Percentiles rank a stretch among this genome's conserved stretches.
These are phyloP conservation scores for Drosophila sechellia DNA, from an alignment of 1,140 invertebrate species.

Conservation along the genomic window DNA sequence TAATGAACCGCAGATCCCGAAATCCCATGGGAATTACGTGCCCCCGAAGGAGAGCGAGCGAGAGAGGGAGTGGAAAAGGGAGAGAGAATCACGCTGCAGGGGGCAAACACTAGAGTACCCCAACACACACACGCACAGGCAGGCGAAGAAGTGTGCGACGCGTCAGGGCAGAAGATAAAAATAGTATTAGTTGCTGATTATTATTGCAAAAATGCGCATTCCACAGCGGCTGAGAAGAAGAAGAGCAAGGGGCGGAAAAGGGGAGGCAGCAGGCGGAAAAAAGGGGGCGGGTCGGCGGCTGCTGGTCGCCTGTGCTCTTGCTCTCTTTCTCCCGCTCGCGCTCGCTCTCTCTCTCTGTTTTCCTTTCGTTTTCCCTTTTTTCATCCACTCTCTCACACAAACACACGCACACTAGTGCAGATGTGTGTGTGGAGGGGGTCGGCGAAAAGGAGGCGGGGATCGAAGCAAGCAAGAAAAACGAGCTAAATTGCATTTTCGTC, in stretches of 20 bases:
- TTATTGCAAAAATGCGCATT: constrained; percentile 84
- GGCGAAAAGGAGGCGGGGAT: constrained; percentile 31
- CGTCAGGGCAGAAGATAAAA: constrained; percentile 77
- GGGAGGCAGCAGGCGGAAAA: constrained; percentile 15
- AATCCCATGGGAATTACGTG: constrained; percentile 26
- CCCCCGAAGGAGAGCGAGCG: constrained; percentile 28
- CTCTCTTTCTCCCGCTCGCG: constrained; percentile 19
- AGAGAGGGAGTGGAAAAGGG: constrained; percentile 8
- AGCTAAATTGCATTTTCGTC: constrained; percentile 82
- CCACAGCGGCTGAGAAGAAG: constrained; percentile 41
- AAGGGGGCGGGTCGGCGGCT: constrained; percentile 43
- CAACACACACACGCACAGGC: constrained; percentile 14
- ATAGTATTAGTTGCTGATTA: constrained; percentile 84
- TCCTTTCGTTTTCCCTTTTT: constrained; percentile 83
- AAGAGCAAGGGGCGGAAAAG: neutral
- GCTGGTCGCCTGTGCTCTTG: constrained; percentile 42
- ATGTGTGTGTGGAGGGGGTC: constrained; percentile 37
- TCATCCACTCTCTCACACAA: constrained; percentile 49
- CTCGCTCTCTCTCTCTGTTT: constrained; percentile 66
- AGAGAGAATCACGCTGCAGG: constrained; percentile 45
- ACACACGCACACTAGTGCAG: constrained; percentile 17
- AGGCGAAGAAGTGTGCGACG: constrained; percentile 35
- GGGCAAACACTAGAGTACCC: constrained; percentile 47
- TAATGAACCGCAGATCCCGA: constrained; percentile 4
- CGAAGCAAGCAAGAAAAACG: constrained; percentile 76